These are phyloP conservation scores for Stegodyphus dumicola DNA, from an alignment of 1,140 invertebrate species.

Conservation along the genomic window DNA sequence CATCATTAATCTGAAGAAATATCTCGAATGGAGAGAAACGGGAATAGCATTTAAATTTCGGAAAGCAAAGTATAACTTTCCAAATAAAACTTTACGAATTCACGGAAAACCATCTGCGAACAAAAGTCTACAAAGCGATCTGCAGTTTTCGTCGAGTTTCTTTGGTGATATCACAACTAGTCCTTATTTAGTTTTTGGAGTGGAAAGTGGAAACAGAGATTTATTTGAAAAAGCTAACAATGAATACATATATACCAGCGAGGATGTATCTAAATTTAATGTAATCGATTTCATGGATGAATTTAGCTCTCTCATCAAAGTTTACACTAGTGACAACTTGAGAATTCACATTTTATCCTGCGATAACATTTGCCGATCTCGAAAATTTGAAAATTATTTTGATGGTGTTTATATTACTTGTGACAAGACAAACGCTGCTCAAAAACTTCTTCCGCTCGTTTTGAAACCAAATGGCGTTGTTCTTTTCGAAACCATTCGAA, in stretches of 20 bases:
- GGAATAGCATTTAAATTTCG: slow-evolving; percentile 47
- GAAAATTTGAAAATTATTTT: slow-evolving; percentile 16
- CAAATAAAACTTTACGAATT: slow-evolving; percentile 41
- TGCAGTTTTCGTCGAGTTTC: background rate
- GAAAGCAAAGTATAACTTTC: slow-evolving; percentile 25
- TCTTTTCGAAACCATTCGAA: slow-evolving; percentile 30
- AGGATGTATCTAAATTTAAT: slow-evolving; percentile 48
- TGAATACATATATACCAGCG: slow-evolving; percentile 25
- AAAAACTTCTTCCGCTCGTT: slow-evolving; percentile 4
- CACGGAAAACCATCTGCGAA: background rate
- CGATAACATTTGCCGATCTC: background rate
- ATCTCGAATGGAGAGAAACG: slow-evolving; percentile 44
- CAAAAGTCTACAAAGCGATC: background rate
- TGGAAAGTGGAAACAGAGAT: slow-evolving; percentile 26
- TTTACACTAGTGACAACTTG: background rate
- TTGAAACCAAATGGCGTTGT: slow-evolving; percentile 24
- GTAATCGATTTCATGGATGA: slow-evolving; percentile 33
- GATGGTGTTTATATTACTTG: slow-evolving; percentile 40
- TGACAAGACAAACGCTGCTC: slow-evolving; percentile 10
- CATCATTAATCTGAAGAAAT: slow-evolving; percentile 38
- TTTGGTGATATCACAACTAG: slow-evolving; percentile 48
- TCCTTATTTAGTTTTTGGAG: slow-evolving; percentile 37
- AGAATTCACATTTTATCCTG: background rate
- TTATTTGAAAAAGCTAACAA: slow-evolving; percentile 36
- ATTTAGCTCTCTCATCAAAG: background rate